phyloP scores from a whole-genome alignment of 2,888 invertebrate genomes.

The Athetis lepigone region DNA sequence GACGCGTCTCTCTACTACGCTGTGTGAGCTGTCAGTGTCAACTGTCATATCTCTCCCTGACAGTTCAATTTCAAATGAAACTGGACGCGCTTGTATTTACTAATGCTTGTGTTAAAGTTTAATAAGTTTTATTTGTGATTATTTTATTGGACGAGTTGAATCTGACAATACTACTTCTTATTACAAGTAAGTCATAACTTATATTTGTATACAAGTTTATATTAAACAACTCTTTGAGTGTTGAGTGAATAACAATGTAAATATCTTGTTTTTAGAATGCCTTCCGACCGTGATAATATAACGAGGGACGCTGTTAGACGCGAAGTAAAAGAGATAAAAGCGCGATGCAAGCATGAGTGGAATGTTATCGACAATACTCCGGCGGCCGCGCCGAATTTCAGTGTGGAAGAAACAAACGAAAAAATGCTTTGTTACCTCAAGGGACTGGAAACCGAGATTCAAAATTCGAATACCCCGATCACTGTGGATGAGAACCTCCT shows the following conservation, averaged over 20 bases:
- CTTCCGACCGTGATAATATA: slow-evolving; percentile 69
- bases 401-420: slow-evolving; percentile 68
- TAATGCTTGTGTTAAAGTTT: not conserved
- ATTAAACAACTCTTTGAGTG: not conserved
- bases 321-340: slow-evolving; percentile 77
- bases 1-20: slow-evolving; percentile 33
- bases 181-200: slow-evolving; percentile 46
- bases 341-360: slow-evolving; percentile 75
- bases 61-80: slow-evolving; percentile 33
- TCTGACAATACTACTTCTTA: slow-evolving; percentile 1
- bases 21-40: slow-evolving; percentile 31
- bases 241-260: slow-evolving; percentile 2
- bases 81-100: slow-evolving; percentile 2
- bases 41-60: too few relatives aligned
- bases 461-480: slow-evolving; percentile 75
- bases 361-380: slow-evolving; percentile 78
- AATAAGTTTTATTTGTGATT: slow-evolving; percentile 16
- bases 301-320: slow-evolving; percentile 72
- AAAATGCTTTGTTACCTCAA: slow-evolving; percentile 76
- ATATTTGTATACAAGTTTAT: not conserved
- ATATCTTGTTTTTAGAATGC: slow-evolving; percentile 71
- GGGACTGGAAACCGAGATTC: slow-evolving; percentile 75
- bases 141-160: slow-evolving; percentile 9
- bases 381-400: slow-evolving; percentile 63
- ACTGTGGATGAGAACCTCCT: slow-evolving; percentile 77